A percentile compares a stretch with the other conserved stretches of the same genome.
phyloP scores from a whole-genome alignment of 2,888 invertebrate genomes.

The Spodoptera exigua region DNA sequence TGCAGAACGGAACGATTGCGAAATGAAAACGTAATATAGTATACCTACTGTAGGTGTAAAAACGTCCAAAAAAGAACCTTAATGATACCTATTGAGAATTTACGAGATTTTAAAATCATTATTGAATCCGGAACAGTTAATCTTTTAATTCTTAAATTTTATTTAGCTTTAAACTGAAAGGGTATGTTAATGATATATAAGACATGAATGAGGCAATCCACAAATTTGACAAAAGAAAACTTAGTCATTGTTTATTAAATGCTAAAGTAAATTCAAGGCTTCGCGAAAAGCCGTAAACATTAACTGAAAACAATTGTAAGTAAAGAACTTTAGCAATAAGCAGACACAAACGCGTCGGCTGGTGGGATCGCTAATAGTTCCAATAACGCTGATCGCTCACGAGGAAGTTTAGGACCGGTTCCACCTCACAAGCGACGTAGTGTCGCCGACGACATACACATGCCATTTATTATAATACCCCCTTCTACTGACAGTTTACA shows the following conservation, averaged over 20 bases:
- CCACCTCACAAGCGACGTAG: slow-evolving; percentile 66
- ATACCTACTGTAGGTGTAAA: neutral
- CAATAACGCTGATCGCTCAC: slow-evolving; percentile 79
- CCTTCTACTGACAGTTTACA: slow-evolving; percentile 73
- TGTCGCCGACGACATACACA: slow-evolving; percentile 76
- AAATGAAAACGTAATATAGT: slow-evolving; percentile 18
- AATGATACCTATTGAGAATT: slow-evolving; percentile 4
- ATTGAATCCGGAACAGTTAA: slow-evolving; percentile 19
- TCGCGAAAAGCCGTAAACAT: slow-evolving; percentile 33
- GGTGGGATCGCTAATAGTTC: slow-evolving; percentile 70
- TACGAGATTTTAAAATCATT: slow-evolving; percentile 13
- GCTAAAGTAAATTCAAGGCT: slow-evolving; percentile 15
- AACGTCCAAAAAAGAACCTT: slow-evolving; percentile 1
- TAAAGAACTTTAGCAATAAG: slow-evolving; percentile 48
- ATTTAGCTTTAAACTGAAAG: neutral
- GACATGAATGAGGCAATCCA: neutral
- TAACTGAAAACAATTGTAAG: slow-evolving; percentile 45
- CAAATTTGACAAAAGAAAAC: slow-evolving; percentile 4
- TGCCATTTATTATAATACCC: slow-evolving; percentile 82
- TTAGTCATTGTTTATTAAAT: slow-evolving; percentile 1
- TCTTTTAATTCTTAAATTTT: slow-evolving; percentile 8
- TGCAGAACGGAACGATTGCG: slow-evolving; percentile 21
- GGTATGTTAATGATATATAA: neutral
- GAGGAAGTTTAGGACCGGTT: slow-evolving; percentile 83
- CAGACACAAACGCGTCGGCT: slow-evolving; percentile 57